A percentile compares a stretch with the other conserved stretches of the same genome.
phyloP scores from a whole-genome alignment of 2,797 vertebrate genomes.

The Sebastes baramenuke region DNA sequence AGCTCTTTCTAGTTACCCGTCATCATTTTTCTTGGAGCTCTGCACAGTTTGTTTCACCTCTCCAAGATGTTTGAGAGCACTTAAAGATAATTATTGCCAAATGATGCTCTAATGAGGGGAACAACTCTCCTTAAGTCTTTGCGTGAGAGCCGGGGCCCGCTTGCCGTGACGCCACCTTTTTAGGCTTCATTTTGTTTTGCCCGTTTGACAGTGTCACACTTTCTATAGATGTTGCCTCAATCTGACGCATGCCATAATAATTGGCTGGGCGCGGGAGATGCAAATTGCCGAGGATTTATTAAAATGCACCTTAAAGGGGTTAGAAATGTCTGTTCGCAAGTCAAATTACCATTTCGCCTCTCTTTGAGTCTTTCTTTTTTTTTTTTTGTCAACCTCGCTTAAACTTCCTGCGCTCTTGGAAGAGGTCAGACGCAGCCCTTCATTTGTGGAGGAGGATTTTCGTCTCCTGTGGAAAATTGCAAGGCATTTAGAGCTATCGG shows the following conservation, averaged over 20 bases:
- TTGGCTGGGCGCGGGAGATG: conserved; percentile 77
- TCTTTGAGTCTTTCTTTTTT: conserved; percentile 68
- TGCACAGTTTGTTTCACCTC: conserved; percentile 73
- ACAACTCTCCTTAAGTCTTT: conserved; percentile 71
- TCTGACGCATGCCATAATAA: conserved; percentile 78
- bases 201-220: conserved; percentile 75
- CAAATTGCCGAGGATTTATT: conserved; percentile 84
- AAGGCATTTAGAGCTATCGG: conserved; percentile 82
- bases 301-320: conserved; percentile 85
- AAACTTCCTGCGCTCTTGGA: conserved; percentile 78
- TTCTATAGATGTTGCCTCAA: conserved; percentile 75
- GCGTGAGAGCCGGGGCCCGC: conserved; percentile 47
- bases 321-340: conserved; percentile 80
- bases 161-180: conserved; percentile 61
- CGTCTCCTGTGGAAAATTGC: conserved; percentile 78
- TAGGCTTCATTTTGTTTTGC: conserved; percentile 65
- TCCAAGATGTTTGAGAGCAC: conserved; percentile 77
- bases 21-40: conserved; percentile 63
- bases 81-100: conserved; percentile 84
- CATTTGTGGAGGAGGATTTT: conserved; percentile 82
- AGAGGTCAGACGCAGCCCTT: conserved; percentile 83
- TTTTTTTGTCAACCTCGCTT: conserved; percentile 82
- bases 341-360: conserved; percentile 84
- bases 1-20: conserved; percentile 54
- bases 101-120: conserved; percentile 76